Percentiles rank a stretch among this genome's conserved stretches.
These are phyloP conservation scores for Formica aserva DNA, from an alignment of 2,888 invertebrate species.

Conservation along the genomic window DNA sequence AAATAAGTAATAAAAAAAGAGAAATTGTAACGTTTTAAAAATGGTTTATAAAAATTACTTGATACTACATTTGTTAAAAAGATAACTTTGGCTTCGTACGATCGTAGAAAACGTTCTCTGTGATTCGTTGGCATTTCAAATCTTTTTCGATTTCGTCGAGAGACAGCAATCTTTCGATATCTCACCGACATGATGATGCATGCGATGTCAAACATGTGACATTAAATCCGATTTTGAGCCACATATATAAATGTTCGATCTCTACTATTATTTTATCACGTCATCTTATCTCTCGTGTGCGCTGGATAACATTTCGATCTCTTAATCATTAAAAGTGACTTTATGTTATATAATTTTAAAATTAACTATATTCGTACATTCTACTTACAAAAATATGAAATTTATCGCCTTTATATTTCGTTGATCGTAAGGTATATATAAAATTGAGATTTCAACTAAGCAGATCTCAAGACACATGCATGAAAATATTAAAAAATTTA, in stretches of 20 bases:
- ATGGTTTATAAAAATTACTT: not conserved
- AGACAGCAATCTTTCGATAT: constrained; percentile 53
- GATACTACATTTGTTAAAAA: not conserved
- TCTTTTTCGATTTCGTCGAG: constrained; percentile 11
- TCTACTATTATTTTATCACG: constrained; percentile 23
- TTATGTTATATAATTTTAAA: not conserved
- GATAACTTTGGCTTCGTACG: not conserved
- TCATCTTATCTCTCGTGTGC: constrained; percentile 12
- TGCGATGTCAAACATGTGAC: constrained; percentile 79
- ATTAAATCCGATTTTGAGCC: constrained; percentile 74
- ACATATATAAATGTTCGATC: constrained; percentile 47
- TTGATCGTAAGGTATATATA: not conserved
- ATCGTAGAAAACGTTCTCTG: not conserved
- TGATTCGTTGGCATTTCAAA: not conserved
- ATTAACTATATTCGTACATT: not conserved
- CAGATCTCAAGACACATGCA: not conserved
- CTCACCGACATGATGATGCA: constrained; percentile 71
- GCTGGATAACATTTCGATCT: constrained; percentile 30
- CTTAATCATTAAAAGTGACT: not conserved
- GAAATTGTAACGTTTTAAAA: not conserved
- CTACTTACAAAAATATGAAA: not conserved
- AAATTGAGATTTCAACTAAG: not conserved
- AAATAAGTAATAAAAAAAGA: not conserved
- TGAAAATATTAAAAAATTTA: not conserved
- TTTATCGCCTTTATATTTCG: not conserved